Conservation (phyloP, 2,888 invertebrate genomes). For the Cryptops parisi region DNA sequence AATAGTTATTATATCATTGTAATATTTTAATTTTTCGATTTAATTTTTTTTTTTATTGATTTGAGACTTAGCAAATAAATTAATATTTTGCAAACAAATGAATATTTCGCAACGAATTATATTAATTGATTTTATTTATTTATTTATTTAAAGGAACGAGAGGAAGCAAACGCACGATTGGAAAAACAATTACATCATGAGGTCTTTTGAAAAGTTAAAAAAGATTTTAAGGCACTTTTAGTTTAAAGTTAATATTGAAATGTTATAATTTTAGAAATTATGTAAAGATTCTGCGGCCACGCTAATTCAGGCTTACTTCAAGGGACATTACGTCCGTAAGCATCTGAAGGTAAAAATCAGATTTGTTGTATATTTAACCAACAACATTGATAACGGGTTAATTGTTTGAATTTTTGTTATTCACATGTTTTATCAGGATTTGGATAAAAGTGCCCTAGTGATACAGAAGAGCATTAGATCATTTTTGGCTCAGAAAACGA, state of each 20-base stretch:
- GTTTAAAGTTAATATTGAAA: too few species aligned
- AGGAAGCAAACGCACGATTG: not conserved
- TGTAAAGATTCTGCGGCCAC: not conserved
- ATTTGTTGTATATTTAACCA: too few species aligned
- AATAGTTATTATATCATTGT: too few species aligned
- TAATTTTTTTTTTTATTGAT: not conserved
- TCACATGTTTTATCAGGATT: too few species aligned
- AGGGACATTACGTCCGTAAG: not conserved
- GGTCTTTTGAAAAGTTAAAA: not conserved
- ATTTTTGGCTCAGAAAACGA: too few species aligned
- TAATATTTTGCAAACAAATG: not conserved
- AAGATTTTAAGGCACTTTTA: too few species aligned
- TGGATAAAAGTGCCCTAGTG: too few species aligned
- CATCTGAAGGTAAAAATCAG: not conserved
- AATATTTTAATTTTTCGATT: too few species aligned
- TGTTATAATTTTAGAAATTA: not conserved
- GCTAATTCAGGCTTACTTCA: not conserved
- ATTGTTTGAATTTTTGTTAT: too few species aligned
- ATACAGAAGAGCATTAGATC: too few species aligned
- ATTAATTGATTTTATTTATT: not conserved
- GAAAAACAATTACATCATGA: not conserved
- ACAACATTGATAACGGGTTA: too few species aligned
- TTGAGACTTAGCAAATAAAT: not conserved
- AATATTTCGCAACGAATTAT: too few species aligned
- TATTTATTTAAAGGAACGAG: not conserved